Base-by-base conservation (phyloP, 2,797 vertebrate genomes). In the Xiphorhynchus erythropygius region DNA sequence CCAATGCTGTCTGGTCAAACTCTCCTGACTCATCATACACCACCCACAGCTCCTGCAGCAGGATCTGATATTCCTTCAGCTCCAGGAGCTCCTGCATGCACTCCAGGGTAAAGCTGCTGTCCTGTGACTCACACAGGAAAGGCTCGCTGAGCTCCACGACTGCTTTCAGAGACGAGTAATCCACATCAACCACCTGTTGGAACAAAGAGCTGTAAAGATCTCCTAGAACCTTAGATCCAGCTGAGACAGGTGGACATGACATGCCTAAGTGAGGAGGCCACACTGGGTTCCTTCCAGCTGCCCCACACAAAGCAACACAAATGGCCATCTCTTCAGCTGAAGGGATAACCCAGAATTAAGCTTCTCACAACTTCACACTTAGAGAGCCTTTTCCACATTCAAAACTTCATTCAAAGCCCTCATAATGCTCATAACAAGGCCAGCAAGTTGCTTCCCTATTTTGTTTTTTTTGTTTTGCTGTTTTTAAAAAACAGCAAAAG, bases 1-100 rank as follows among this genome's bases (percentile, higher is more conserved):
- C 98, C 7, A 99, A 97, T 4, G 99, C 99, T 0, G 99, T 99
- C 96, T 99, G 98, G 89, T 99, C 99, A 79, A 99, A 98, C 52
- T 98, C 98, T 46, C 98, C 99, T 0, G 99, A 99, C 57, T 98
- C 98, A 2, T 99, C 98, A 13, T 98, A 99, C 18, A 99, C 98
- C 59, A 99, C 98, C 69, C 98, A 98, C 23, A 99, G 97, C 91
- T 99, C 98, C 90, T 98, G 98, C 89, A 99, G 97, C 1, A 98
- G 98, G 41, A 99, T 95, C 93, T 84, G 98, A 74, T 97, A 94
- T 23, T 98, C 98, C 41, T 99, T 99, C 82, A 98, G 98, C 57
- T 98, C 98, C 62, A 99, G 96, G 46, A 99, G 97, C 24, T 98
- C 97, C 28, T 83, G 97, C 97, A 99, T 97, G 53, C 98, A 95